Conservation (phyloP, 2,797 vertebrate genomes). For the Micromesistius poutassou region DNA sequence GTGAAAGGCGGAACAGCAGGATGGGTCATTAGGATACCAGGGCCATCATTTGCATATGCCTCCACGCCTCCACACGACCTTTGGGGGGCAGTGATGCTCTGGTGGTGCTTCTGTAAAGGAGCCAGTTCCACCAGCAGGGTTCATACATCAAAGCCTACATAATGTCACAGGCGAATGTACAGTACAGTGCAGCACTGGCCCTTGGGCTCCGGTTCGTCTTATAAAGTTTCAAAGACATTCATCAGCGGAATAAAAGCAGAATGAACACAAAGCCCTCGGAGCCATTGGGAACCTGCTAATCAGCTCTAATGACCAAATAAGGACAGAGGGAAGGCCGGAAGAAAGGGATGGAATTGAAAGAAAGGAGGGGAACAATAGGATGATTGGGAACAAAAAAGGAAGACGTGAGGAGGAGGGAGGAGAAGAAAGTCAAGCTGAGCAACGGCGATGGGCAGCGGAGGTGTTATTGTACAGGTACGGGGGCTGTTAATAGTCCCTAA, state of each 20-base stretch:
- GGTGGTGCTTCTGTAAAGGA: not conserved
- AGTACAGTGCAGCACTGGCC: too few species aligned
- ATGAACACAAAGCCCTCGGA: too few species aligned
- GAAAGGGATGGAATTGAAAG: constrained; percentile 13
- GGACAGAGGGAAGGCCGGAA: constrained; percentile 31
- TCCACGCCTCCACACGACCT: not conserved
- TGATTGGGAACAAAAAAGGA: constrained; percentile 17
- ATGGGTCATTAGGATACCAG: not conserved
- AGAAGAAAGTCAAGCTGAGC: not conserved
- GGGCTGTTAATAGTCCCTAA: constrained; percentile 22
- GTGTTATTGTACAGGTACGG: constrained; percentile 20
- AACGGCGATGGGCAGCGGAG: constrained; percentile 26
- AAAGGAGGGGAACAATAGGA: constrained; percentile 26
- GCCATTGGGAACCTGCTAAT: not conserved
- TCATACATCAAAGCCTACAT: too few species aligned
- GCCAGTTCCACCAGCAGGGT: not conserved
- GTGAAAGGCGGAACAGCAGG: not conserved
- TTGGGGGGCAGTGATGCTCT: not conserved
- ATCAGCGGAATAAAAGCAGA: too few species aligned
- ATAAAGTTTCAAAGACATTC: too few species aligned
- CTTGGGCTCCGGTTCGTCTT: too few species aligned
- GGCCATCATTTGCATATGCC: not conserved
- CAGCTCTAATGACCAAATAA: not conserved
- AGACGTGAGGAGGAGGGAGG: not conserved
- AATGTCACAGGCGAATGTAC: too few species aligned